Evolutionary conservation across 2,113 vertebrate genomes (phyloP), one percentile per base, ranked within the genome.

Genomic region (Onychostoma macrolepis): DNA sequence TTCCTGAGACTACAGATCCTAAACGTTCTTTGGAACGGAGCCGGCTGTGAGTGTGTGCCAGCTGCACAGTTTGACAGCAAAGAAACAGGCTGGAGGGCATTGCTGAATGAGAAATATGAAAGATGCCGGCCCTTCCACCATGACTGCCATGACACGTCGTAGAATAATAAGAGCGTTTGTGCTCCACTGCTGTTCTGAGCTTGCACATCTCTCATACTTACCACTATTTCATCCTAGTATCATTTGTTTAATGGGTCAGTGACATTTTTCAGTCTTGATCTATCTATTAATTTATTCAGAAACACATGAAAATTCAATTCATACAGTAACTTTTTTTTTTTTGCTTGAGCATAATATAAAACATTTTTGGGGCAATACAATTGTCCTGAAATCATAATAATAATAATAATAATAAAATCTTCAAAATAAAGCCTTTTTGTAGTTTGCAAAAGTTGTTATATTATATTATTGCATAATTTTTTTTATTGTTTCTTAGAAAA

Each of bases 1-100:
- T 86, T 82, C 43, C 13, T 84, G 81, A 69, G 63, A 65, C 82
- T 36, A 9, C 63, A 74, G 84, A 36, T 71, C 19, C 19, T 50
- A 53, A 86, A 75, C 38, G 75, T 38, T 71, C 28, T 72, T 71
- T 86, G 80, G 38, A 81, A 84, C 10, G 48, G 43, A 80, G 74
- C 43, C n/a, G 67, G 24, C 28, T n/a, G 26, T 26, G 33, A 3
- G 17, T 19, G 89, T 61, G 69, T 87, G 83, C 71, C 83, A 87
- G 43, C 53, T 9, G 33, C 74, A 56, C 67, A 26, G 75, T 50
- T 72, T 85, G 76, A 80, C 33, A 36, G 76, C 41, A 61, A 75
- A 74, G 86, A 90, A 93, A 93, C 84, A 90, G 77, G 92, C 93
- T 94, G 88, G 82, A 92, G 91, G 91, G 92, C 90, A 92, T 90